Percentiles rank a stretch among this genome's conserved stretches.
phyloP scores from a whole-genome alignment of 2,113 vertebrate genomes.

The Plecturocebus donacophilus region DNA sequence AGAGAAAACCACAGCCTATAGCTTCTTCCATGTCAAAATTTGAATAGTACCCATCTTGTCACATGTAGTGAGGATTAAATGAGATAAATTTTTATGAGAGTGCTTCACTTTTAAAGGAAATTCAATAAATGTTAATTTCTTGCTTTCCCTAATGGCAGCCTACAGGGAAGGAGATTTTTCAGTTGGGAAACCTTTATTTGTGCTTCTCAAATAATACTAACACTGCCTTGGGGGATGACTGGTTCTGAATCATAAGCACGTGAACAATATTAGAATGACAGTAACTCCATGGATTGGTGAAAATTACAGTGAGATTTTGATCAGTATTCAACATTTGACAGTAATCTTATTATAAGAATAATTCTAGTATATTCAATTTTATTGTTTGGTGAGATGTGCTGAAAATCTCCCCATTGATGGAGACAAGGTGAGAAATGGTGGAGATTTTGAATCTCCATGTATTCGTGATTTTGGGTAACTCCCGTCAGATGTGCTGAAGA shows the following conservation, averaged over 20 bases:
- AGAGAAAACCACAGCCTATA: neutral
- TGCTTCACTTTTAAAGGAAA: conserved; percentile 62
- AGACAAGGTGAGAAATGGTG: neutral
- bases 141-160: conserved; percentile 44
- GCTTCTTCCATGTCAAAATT: neutral
- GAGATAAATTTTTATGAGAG: conserved; percentile 66
- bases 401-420: neutral
- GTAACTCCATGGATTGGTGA: neutral
- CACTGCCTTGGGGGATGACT: neutral
- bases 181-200: conserved; percentile 64
- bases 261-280: conserved; percentile 41
- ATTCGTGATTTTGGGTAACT: neutral
- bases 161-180: conserved; percentile 53
- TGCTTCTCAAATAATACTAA: conserved; percentile 66
- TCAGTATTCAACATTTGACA: conserved; percentile 32
- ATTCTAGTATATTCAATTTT: neutral
- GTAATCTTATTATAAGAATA: neutral
- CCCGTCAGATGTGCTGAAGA: neutral
- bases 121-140: conserved; percentile 68
- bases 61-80: conserved; percentile 51
- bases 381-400: neutral
- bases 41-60: neutral
- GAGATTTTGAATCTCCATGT: neutral
- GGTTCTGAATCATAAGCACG: conserved; percentile 34
- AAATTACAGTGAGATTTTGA: conserved; percentile 45